Conservation (phyloP, 2,888 invertebrate genomes). For the Chrysotoxum bicinctum region DNA sequence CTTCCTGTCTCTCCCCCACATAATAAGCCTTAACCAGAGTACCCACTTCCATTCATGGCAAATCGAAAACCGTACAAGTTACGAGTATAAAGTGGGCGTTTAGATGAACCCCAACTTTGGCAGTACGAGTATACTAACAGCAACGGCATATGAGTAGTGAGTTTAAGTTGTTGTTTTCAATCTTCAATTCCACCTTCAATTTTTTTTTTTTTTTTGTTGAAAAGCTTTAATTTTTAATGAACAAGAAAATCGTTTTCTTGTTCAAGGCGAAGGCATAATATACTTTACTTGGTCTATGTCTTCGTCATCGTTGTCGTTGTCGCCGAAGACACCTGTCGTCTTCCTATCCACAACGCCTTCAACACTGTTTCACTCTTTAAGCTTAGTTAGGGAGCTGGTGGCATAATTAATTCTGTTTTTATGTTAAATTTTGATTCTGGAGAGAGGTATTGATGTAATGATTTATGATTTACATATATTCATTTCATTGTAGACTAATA, state of each 20-base stretch:
- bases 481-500: no score
- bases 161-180: conserved; percentile 7
- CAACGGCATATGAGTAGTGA: neutral
- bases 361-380: neutral
- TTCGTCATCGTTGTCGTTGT: neutral
- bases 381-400: neutral
- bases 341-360: conserved; percentile 6
- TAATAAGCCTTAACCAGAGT: neutral
- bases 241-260: conserved; percentile 26
- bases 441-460: no score
- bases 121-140: neutral
- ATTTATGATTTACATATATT: no score
- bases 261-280: conserved; percentile 15
- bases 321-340: conserved; percentile 26
- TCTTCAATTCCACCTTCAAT: conserved; percentile 2
- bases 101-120: neutral
- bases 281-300: neutral
- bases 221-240: conserved; percentile 35
- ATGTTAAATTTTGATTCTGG: no score
- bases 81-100: conserved; percentile 6
- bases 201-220: neutral
- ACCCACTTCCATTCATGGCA: neutral
- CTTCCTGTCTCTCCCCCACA: conserved; percentile 16
- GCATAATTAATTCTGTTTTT: neutral
- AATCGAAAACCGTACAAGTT: neutral